A percentile compares a stretch with the other conserved stretches of the same genome.
Evolutionary conservation across 1,140 invertebrate species (phyloP).

Genomic region (Aphelenchoides fujianensis): DNA sequence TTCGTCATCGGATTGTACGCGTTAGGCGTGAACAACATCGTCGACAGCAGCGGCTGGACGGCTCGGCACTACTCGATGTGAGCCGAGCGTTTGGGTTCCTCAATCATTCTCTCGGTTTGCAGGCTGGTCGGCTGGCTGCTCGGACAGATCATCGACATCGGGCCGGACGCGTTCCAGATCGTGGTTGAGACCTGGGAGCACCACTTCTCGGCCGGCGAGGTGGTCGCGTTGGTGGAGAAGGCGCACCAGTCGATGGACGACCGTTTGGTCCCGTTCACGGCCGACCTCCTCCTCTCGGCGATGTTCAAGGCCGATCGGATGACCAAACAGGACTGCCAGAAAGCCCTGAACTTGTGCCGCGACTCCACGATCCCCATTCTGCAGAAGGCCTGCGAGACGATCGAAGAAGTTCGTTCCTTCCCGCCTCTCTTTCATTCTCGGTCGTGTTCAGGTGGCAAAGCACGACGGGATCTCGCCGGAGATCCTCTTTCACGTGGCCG

Average conservation of each 20-base stretch:
- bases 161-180: constrained; percentile 84
- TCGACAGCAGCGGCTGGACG: constrained; percentile 85
- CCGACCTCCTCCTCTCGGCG: constrained; percentile 87
- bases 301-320: constrained; percentile 89
- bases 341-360: constrained; percentile 88
- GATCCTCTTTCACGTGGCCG: constrained; percentile 88
- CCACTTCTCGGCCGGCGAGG: constrained; percentile 92
- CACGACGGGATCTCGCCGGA: constrained; percentile 92
- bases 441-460: constrained; percentile 74
- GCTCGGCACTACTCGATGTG: constrained; percentile 95
- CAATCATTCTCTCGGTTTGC: no score
- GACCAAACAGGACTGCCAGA: constrained; percentile 91
- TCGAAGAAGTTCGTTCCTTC: constrained; percentile 77
- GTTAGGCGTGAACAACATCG: constrained; percentile 91
- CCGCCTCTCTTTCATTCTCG: neutral
- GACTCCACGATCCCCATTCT: constrained; percentile 92
- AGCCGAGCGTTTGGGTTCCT: no score
- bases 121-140: constrained; percentile 98
- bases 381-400: constrained; percentile 87
- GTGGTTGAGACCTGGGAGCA: constrained; percentile 96
- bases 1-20: constrained; percentile 77
- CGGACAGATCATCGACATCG: constrained; percentile 96
- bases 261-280: constrained; percentile 81
- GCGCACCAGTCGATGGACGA: constrained; percentile 75
- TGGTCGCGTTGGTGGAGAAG: constrained; percentile 88